Evolutionary conservation across 2,888 invertebrate species (phyloP), one percentile per base, ranked within the genome.

Genomic region (Ligdia adustata): DNA sequence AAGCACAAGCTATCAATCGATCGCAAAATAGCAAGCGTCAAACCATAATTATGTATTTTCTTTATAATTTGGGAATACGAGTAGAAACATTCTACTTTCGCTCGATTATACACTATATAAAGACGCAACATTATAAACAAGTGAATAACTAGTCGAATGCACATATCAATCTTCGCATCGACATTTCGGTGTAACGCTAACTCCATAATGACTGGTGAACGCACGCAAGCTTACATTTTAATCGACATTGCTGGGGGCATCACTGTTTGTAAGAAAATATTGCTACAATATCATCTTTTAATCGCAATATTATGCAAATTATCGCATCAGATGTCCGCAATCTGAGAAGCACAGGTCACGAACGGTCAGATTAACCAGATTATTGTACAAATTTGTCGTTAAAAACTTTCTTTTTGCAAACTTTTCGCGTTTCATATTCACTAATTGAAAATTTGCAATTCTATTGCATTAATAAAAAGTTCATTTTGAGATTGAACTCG

Each of bases 161-260:
- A n/a, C n/a, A n/a, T n/a, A n/a, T n/a, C 3, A 18, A 16, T 9
- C 7, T 39, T 35, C 16, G 2, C 9, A 11, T n/a, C 32, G 9
- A 5, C 7, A 12, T 15, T 41, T 29, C 51, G 39, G 56, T 61
- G 57, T 58, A 45, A 58, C 29, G 48, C 28, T 42, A 40, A 22
- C 34, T 27, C 6, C 24, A 26, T 50, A n/a, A n/a, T 51, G 54
- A 52, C 45, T 53, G 51, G 55, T 53, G 41, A 54, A 56, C 45
- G 59, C 47, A 24, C 38, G 40, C 35, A 39, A 45, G 46, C 33
- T 57, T 49, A 55, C 51, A 55, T 57, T 50, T 55, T 51, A 55
- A 55, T 60, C 52, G 52, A 31, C 49, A 41, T 59, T 33, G 55
- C 56, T 51, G 55, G 51, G 48, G 59, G 54, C 59, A 52, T 50